These are phyloP conservation scores for Eupsilia transversa DNA, from an alignment of 2,888 invertebrate species.

Conservation along the genomic window DNA sequence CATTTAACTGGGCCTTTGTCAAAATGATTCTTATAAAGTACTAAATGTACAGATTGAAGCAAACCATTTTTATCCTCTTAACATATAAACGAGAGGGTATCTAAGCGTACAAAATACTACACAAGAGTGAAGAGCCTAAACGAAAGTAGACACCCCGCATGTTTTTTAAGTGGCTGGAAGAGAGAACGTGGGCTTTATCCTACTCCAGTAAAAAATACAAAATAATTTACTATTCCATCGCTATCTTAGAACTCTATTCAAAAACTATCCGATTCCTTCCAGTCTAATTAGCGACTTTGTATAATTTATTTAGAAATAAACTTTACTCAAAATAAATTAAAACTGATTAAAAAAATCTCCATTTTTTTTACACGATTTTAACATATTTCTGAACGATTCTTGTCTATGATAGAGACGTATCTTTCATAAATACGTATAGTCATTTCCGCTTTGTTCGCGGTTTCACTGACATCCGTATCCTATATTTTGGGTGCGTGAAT, in stretches of 20 bases:
- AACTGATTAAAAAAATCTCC: neutral
- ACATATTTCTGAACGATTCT: conserved; percentile 70
- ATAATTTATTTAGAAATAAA: neutral
- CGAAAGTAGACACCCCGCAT: neutral
- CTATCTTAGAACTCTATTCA: neutral
- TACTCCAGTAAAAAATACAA: neutral
- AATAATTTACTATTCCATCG: neutral
- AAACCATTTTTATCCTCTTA: no score
- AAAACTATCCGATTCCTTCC: neutral
- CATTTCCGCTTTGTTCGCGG: conserved; percentile 81
- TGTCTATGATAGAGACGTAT: conserved; percentile 75
- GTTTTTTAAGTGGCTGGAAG: neutral
- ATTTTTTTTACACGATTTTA: neutral
- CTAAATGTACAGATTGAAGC: neutral
- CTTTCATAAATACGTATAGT: conserved; percentile 58
- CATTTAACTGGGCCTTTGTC: neutral
- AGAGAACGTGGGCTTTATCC: neutral
- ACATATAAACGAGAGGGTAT: neutral
- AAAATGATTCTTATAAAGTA: conserved; percentile 4
- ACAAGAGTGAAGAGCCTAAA: neutral
- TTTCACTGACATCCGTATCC: conserved; percentile 78
- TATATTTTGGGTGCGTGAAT: conserved; percentile 16
- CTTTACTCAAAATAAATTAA: neutral
- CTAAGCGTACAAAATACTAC: neutral
- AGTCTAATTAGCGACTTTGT: neutral